phyloP scores from a whole-genome alignment of 2,113 vertebrate genomes.

The Rhagologus leucostigma region DNA sequence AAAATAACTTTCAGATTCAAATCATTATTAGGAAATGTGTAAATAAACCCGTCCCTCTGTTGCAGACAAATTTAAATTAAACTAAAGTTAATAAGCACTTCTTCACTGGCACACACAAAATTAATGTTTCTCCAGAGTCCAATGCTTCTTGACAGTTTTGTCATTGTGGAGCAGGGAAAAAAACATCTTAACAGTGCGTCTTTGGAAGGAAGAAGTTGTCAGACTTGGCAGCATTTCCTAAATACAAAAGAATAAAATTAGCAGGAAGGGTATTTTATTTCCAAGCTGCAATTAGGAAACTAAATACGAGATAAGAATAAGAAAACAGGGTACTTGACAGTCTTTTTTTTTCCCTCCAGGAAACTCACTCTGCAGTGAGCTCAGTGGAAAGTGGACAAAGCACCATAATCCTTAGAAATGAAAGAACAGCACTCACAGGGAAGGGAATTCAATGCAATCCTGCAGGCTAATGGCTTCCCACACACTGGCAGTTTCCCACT shows the following conservation, averaged over 20 bases:
- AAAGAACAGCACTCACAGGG: neutral
- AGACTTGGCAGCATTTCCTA: slow-evolving; percentile 34
- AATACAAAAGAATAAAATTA: slow-evolving; percentile 54
- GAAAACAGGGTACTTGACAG: neutral
- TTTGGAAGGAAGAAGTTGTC: slow-evolving; percentile 26
- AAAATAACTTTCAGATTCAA: slow-evolving; percentile 5
- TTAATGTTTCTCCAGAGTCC: slow-evolving; percentile 8
- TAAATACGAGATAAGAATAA: slow-evolving; percentile 1
- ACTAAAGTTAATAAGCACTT: neutral
- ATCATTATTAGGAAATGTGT: neutral
- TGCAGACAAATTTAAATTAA: slow-evolving; percentile 29
- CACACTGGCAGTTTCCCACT: neutral
- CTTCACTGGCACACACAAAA: slow-evolving; percentile 6
- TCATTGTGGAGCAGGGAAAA: neutral
- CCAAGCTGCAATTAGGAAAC: slow-evolving; percentile 17
- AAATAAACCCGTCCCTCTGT: slow-evolving; percentile 22
- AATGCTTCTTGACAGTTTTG: slow-evolving; percentile 35
- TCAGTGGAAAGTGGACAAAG: neutral
- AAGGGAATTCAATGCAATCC: neutral
- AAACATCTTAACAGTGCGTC: neutral
- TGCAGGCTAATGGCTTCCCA: neutral
- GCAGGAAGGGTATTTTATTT: slow-evolving; percentile 44
- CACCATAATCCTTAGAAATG: neutral
- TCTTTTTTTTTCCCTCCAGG: neutral
- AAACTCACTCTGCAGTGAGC: neutral